Evolutionary conservation across 2,888 invertebrate species (phyloP).

Genomic region (Drosophila stalkeri): DNA sequence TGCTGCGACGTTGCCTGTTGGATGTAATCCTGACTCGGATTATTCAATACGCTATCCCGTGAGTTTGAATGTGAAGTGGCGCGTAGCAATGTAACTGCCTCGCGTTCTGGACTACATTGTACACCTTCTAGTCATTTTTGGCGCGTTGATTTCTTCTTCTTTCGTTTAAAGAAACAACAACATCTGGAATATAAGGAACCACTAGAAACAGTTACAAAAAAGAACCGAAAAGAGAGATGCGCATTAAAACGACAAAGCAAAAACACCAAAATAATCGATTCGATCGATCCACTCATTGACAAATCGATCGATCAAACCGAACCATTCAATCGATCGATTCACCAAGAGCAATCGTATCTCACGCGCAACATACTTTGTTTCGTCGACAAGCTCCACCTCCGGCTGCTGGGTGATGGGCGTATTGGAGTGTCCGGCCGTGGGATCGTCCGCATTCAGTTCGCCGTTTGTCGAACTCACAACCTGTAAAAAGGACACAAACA

Average conservation of each 20-base stretch:
- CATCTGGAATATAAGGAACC: slow-evolving; percentile 89
- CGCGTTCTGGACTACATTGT: slow-evolving; percentile 88
- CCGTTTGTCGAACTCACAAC: slow-evolving; percentile 99
- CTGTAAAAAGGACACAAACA: slow-evolving; percentile 85
- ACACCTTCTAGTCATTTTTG: slow-evolving; percentile 94
- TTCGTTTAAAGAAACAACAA: slow-evolving; percentile 99
- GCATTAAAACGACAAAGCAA: slow-evolving; percentile 78
- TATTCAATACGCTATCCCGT: slow-evolving; percentile 86
- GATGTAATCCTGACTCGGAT: slow-evolving; percentile 87
- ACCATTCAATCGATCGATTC: slow-evolving; percentile 21
- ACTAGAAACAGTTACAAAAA: slow-evolving; percentile 72
- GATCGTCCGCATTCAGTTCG: slow-evolving; percentile 97
- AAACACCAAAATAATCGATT: slow-evolving; percentile 49
- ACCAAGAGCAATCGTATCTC: slow-evolving; percentile 26
- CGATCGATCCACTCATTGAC: slow-evolving; percentile 7
- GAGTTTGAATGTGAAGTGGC: slow-evolving; percentile 88
- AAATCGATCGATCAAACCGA: slow-evolving; percentile 22
- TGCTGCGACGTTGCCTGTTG: slow-evolving; percentile 86
- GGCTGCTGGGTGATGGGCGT: slow-evolving; percentile 97
- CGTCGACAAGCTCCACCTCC: slow-evolving; percentile 97
- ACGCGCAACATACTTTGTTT: slow-evolving; percentile 94
- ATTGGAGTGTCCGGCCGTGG: slow-evolving; percentile 98
- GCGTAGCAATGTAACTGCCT: slow-evolving; percentile 88
- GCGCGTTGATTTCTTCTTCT: slow-evolving; percentile 98
- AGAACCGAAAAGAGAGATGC: slow-evolving; percentile 56